Evolutionary conservation across 2,797 vertebrate genomes (phyloP), one percentile per base, ranked within the genome.

Genomic region (Muscicapa striata): DNA sequence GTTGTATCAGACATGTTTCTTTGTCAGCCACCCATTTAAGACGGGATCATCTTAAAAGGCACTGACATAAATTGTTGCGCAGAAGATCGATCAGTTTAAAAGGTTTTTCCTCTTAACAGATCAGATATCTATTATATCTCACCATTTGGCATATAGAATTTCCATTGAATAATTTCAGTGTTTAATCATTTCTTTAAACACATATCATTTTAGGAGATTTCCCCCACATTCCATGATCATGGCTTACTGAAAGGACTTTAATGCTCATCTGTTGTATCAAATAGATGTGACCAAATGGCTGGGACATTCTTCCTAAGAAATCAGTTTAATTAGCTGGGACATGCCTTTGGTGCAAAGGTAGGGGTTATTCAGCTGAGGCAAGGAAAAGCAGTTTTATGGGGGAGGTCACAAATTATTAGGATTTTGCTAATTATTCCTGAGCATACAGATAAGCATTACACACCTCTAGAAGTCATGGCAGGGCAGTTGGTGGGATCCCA

Each of bases 61-160:
- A 97, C 85, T 97, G 97, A 97, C 97, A 98, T 98, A 98, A 98
- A 98, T 98, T 97, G 97, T 97, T 97, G 97, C 68, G 3, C 51
- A 63, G 93, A 95, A 97, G 98, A 98, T 98, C 96, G 93, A 98
- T 98, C 96, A 96, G 95, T 98, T 98, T 98, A 98, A 98, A 98
- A 98, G 98, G 98, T 97, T 98, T 98, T 97, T 97, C 96, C 97
- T 98, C 98, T 98, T 98, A 98, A 97, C 96, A 98, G 97, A 98
- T 97, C 97, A 97, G 92, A 98, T 96, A 97, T 97, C 96, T 97
- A 97, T 98, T 97, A 98, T 97, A 98, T 97, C 97, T 97, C 95
- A 97, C 96, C 94, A 96, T 95, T 97, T 95, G 89, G 92, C 45
- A 32, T 93, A 94, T 80, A 68, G 95, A 96, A 97, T 95, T 97